Base-by-base conservation (phyloP, 2,888 invertebrate species). In the Achlya flavicornis region DNA sequence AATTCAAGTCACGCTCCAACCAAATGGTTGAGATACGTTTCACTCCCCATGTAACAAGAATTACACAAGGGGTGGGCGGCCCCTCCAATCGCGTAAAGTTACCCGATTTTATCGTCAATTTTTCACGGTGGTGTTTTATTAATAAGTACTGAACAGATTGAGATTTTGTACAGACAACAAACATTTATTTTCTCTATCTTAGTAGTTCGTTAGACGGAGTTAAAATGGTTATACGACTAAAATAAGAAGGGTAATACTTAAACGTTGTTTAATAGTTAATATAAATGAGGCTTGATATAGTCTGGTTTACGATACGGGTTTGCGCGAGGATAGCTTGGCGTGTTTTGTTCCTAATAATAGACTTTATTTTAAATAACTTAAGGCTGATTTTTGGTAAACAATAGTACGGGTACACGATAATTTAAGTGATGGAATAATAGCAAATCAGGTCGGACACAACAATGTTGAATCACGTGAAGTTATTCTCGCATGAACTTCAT, bases 341-440 rank as follows among this genome's bases (percentile, higher is more conserved):
- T 83, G 89, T 83, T 81, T 80, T 81, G 92, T 91, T 91, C 91
- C 92, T 91, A 90, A 85, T 72, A 64, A 78, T 89, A 91, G 90
- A 91, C 90, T 89, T 89, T 91, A 89, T 88, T 90, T 88, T 86
- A 81, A 85, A 88, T 76, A 78, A 80, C 70, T 78, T 83, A 90
- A 91, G 92, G 92, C 91, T 91, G 92, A 91, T 88, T 87, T 87
- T 87, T 85, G 78, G 80, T 84, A 87, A 87, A 82, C 83, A 84
- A 88, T 83, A 86, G 81, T 91, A 91, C 91, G 92, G 91, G 91
- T 91, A 90, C 76, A 76, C 76, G 78, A 78, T 81, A 85, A 79
- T 83, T 81, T 81, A 82, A 83, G 80, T 78, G 75, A 57, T 68
- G 70, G 70, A 73, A 73, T 70, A 59, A 66, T 62, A 58, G 66